Conservation (phyloP, 2,797 vertebrate species). For the Mus minutoides region DNA sequence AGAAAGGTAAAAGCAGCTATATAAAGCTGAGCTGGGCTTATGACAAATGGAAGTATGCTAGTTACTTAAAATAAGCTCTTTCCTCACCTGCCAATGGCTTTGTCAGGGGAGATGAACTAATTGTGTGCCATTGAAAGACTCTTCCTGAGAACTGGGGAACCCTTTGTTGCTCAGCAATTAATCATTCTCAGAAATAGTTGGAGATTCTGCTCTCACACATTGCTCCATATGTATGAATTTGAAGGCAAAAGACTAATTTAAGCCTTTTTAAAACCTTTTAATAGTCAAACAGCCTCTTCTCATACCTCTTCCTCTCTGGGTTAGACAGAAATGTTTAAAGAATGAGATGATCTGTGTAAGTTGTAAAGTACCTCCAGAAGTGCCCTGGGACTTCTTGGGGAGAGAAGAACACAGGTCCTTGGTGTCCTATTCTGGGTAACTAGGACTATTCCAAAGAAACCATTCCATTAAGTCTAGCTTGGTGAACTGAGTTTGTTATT, state of each 20-base stretch:
- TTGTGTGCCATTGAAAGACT: constrained; percentile 51
- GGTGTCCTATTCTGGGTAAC: background rate
- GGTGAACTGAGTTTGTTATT: background rate
- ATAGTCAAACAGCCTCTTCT: background rate
- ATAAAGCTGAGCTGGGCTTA: constrained; percentile 54
- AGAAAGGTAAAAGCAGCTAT: constrained; percentile 59
- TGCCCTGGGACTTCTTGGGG: background rate
- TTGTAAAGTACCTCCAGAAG: background rate
- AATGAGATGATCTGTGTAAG: background rate
- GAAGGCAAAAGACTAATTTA: background rate
- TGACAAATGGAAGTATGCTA: constrained; percentile 52
- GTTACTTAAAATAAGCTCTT: constrained; percentile 68
- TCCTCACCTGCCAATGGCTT: constrained; percentile 46
- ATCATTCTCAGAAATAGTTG: constrained; percentile 74
- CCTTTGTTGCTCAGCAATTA: constrained; percentile 73
- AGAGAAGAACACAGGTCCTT: background rate
- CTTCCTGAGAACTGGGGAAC: constrained; percentile 62
- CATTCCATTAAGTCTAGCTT: background rate
- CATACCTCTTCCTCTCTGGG: background rate
- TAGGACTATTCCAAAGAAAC: background rate
- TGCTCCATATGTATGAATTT: constrained; percentile 33
- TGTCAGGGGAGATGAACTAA: constrained; percentile 67
- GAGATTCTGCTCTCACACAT: constrained; percentile 37
- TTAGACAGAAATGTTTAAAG: background rate
- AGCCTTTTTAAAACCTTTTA: constrained; percentile 6